Percentiles rank a stretch among this genome's conserved stretches.
Evolutionary conservation across 1,140 invertebrate species (phyloP).

Genomic region (Bombus difficillimus): DNA sequence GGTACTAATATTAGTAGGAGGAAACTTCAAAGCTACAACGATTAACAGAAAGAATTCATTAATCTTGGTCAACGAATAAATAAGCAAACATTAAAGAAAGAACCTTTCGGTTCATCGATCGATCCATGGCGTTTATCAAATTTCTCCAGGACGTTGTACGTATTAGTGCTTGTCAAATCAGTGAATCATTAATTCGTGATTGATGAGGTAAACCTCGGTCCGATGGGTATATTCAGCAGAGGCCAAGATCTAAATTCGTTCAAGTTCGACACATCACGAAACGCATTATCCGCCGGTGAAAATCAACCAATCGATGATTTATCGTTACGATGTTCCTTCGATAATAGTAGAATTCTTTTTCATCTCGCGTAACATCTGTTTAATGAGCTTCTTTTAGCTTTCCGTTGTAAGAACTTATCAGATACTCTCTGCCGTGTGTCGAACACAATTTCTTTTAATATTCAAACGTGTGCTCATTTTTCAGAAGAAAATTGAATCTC

Average conservation of each 20-base stretch:
- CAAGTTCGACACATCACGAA: not conserved
- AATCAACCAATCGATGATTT: not conserved
- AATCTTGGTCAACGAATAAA: conserved; percentile 28
- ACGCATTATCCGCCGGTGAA: not conserved
- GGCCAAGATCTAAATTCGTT: conserved; percentile 21
- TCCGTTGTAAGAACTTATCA: conserved; percentile 1
- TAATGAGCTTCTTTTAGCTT: too few species aligned
- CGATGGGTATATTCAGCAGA: not conserved
- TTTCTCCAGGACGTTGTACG: not conserved
- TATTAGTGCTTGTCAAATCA: conserved; percentile 25
- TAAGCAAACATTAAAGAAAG: conserved; percentile 13
- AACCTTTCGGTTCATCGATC: not conserved
- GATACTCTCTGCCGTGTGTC: too few species aligned
- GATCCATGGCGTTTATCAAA: conserved; percentile 27
- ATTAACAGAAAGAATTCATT: not conserved
- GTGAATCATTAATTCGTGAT: conserved; percentile 25
- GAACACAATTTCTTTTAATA: too few species aligned
- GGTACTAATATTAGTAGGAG: conserved; percentile 8
- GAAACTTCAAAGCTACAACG: not conserved
- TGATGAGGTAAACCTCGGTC: too few species aligned
- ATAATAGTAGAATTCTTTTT: not conserved
- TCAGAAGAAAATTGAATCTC: too few species aligned
- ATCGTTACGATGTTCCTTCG: not conserved
- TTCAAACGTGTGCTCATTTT: too few species aligned
- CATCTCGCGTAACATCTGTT: not conserved